phyloP scores from a whole-genome alignment of 2,113 vertebrate species.

The Forbesichthys papilliferus region DNA sequence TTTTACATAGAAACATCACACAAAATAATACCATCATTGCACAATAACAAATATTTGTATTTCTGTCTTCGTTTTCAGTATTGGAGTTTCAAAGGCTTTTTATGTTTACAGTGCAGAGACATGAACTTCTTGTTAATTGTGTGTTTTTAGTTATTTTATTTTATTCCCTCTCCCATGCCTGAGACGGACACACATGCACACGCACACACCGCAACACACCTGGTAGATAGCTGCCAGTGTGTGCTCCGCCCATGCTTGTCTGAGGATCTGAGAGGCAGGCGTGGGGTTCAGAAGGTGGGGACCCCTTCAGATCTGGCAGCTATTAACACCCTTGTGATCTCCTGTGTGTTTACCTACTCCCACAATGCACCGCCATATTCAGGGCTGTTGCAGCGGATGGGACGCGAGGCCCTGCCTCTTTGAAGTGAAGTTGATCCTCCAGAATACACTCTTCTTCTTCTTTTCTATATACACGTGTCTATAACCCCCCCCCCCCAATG shows the following conservation, averaged over 20 bases:
- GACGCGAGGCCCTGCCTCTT: slow-evolving; percentile 64
- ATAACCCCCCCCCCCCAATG: slow-evolving; percentile 3
- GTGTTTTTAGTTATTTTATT: slow-evolving; percentile 5
- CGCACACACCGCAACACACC: background rate
- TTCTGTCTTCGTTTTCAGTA: slow-evolving; percentile 1
- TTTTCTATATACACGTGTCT: background rate
- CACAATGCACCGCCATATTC: slow-evolving; percentile 62
- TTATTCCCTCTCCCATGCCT: background rate
- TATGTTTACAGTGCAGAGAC: slow-evolving; percentile 7
- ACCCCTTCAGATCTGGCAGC: slow-evolving; percentile 78
- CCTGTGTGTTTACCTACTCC: slow-evolving; percentile 76
- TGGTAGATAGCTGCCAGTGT: slow-evolving; percentile 52
- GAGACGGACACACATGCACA: slow-evolving; percentile 10
- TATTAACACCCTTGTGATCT: slow-evolving; percentile 79
- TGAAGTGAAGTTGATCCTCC: slow-evolving; percentile 79
- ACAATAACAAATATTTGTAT: background rate
- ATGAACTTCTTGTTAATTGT: slow-evolving; percentile 27
- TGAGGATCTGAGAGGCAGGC: slow-evolving; percentile 67
- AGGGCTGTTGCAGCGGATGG: slow-evolving; percentile 60
- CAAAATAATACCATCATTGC: background rate
- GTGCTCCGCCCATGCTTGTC: slow-evolving; percentile 63
- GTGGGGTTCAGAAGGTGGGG: slow-evolving; percentile 70
- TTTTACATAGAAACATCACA: slow-evolving; percentile 6
- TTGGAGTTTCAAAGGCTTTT: background rate
- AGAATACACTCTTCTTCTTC: slow-evolving; percentile 70